phyloP scores from a whole-genome alignment of 2,888 invertebrate genomes.

The Nomada lathburiana region DNA sequence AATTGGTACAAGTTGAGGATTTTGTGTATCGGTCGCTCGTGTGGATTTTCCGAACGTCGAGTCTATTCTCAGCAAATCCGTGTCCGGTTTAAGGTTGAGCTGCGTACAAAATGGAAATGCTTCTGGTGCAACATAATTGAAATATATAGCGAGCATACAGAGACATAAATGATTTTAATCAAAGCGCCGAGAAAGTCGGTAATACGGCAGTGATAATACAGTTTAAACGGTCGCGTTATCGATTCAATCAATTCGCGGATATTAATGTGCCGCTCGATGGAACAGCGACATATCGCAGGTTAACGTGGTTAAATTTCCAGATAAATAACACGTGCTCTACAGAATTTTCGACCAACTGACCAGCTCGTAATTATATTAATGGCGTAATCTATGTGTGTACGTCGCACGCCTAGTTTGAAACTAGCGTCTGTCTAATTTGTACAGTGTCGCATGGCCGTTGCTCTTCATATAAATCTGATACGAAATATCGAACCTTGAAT shows the following conservation, averaged over 20 bases:
- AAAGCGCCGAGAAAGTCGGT: conserved; percentile 43
- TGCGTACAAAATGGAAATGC: neutral
- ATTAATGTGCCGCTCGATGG: conserved; percentile 51
- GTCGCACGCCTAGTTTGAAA: neutral
- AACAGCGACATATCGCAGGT: conserved; percentile 38
- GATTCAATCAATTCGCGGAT: conserved; percentile 62
- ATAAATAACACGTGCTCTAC: conserved; percentile 48
- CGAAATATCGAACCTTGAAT: neutral
- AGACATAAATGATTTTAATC: conserved; percentile 50
- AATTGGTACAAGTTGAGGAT: no score
- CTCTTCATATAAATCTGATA: neutral
- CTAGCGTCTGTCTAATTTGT: conserved; percentile 9
- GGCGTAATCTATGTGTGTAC: conserved; percentile 16
- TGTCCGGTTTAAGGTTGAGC: neutral
- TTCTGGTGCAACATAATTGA: neutral
- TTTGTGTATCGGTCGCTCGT: neutral
- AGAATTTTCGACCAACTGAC: conserved; percentile 18
- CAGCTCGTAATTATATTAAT: conserved; percentile 36
- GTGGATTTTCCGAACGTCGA: neutral
- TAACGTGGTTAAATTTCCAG: conserved; percentile 57
- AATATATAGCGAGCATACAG: neutral
- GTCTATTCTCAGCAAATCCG: neutral
- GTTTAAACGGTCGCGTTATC: conserved; percentile 54
- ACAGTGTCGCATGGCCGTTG: neutral
- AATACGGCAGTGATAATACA: conserved; percentile 49